These are phyloP conservation scores for Chelon labrosus DNA, from an alignment of 2,797 vertebrate species.

Conservation along the genomic window DNA sequence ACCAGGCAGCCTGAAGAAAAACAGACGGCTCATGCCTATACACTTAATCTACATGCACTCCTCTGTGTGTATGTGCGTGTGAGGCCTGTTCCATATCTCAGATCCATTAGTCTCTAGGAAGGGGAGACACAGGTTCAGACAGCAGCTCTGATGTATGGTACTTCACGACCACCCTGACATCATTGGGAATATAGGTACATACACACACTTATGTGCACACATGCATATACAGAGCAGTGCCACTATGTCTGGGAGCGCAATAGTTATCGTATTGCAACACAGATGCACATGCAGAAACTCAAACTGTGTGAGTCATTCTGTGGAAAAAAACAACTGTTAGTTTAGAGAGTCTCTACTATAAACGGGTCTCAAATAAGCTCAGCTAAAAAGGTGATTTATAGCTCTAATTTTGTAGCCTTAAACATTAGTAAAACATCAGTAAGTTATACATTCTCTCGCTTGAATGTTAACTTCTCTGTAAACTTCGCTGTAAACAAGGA, in stretches of 20 bases:
- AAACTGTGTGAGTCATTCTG: neutral
- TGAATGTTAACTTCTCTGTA: neutral
- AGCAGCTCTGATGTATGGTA: constrained; percentile 62
- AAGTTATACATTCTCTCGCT: constrained; percentile 2
- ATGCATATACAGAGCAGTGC: constrained; percentile 27
- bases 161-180: constrained; percentile 56
- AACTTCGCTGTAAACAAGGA: neutral
- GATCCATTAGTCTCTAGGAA: constrained; percentile 67
- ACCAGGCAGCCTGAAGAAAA: constrained; percentile 78
- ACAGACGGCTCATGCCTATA: constrained; percentile 76
- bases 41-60: constrained; percentile 65
- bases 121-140: constrained; percentile 47
- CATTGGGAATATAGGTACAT: constrained; percentile 8
- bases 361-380: neutral
- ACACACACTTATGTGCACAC: constrained; percentile 15
- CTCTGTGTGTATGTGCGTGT: constrained; percentile 37
- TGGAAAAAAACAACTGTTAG: neutral
- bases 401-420: constrained; percentile 14
- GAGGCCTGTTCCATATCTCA: constrained; percentile 71
- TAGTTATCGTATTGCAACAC: constrained; percentile 24
- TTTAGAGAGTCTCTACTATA: constrained; percentile 10
- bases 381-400: constrained; percentile 6
- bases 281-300: constrained; percentile 45
- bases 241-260: constrained; percentile 36
- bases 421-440: constrained; percentile 6